A percentile compares a stretch with the other conserved stretches of the same genome.
Conservation (phyloP, 2,888 invertebrate genomes). For the Athrips mouffetella region DNA sequence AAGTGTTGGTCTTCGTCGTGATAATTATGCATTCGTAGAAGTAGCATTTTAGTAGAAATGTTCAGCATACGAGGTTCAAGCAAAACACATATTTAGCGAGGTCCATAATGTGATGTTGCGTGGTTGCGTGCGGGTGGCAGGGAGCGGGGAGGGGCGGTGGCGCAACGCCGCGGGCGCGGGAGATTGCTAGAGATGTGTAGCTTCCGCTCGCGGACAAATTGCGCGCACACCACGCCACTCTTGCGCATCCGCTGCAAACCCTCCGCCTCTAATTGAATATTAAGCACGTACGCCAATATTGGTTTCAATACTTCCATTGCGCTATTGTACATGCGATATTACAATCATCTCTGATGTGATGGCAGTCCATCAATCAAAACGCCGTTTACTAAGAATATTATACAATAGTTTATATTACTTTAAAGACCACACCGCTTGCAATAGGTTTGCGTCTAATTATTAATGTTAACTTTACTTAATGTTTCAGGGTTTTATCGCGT, state of each 20-base stretch:
- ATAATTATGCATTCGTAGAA: constrained; percentile 20
- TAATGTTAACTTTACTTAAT: neutral
- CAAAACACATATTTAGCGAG: constrained; percentile 16
- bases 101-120: constrained; percentile 13
- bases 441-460: neutral
- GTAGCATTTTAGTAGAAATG: constrained; percentile 11
- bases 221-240: constrained; percentile 29
- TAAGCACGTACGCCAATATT: constrained; percentile 35
- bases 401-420: neutral
- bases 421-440: neutral
- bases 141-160: neutral
- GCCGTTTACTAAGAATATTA: constrained; percentile 6
- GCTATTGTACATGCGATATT: constrained; percentile 28
- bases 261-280: constrained; percentile 50
- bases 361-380: constrained; percentile 31
- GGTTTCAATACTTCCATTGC: constrained; percentile 27
- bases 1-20: constrained; percentile 13
- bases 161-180: constrained; percentile 37
- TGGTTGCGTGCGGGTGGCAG: constrained; percentile 4
- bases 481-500: neutral
- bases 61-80: constrained; percentile 6
- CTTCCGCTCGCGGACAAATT: constrained; percentile 62
- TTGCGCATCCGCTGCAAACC: constrained; percentile 41
- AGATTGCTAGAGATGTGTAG: constrained; percentile 56
- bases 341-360: constrained; percentile 31